phyloP scores from a whole-genome alignment of 2,797 vertebrate genomes.

The Sciaenops ocellatus region DNA sequence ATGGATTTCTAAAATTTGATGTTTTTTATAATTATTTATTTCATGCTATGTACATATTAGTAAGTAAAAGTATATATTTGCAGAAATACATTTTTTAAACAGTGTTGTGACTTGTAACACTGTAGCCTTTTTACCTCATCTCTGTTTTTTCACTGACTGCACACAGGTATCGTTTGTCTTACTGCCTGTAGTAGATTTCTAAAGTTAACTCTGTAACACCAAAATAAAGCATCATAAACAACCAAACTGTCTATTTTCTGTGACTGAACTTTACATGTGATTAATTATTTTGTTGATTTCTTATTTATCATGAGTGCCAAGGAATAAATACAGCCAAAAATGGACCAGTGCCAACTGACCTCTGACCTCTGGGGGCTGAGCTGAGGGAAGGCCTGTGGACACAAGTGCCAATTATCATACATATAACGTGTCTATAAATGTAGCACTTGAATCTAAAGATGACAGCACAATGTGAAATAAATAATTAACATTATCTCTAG shows the following conservation, averaged over 20 bases:
- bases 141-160: slow-evolving; percentile 89
- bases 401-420: not conserved
- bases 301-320: not conserved
- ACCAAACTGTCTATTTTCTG: slow-evolving; percentile 16
- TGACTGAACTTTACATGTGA: not conserved
- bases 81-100: slow-evolving; percentile 85
- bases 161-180: slow-evolving; percentile 83
- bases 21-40: slow-evolving; percentile 97
- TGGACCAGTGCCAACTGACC: not conserved
- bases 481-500: not conserved
- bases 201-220: slow-evolving; percentile 94
- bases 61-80: slow-evolving; percentile 93
- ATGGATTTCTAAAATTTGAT: slow-evolving; percentile 86
- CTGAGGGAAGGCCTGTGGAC: not conserved
- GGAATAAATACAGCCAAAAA: not conserved
- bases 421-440: not conserved
- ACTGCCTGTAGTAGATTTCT: slow-evolving; percentile 88
- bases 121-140: slow-evolving; percentile 90
- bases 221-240: slow-evolving; percentile 86
- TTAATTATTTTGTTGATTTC: not conserved
- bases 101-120: slow-evolving; percentile 89
- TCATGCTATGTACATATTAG: slow-evolving; percentile 94
- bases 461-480: not conserved
- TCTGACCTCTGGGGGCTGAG: not conserved
- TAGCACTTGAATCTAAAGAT: not conserved